These are phyloP conservation scores for Sula dactylatra DNA, from an alignment of 2,113 vertebrate species.

Conservation along the genomic window DNA sequence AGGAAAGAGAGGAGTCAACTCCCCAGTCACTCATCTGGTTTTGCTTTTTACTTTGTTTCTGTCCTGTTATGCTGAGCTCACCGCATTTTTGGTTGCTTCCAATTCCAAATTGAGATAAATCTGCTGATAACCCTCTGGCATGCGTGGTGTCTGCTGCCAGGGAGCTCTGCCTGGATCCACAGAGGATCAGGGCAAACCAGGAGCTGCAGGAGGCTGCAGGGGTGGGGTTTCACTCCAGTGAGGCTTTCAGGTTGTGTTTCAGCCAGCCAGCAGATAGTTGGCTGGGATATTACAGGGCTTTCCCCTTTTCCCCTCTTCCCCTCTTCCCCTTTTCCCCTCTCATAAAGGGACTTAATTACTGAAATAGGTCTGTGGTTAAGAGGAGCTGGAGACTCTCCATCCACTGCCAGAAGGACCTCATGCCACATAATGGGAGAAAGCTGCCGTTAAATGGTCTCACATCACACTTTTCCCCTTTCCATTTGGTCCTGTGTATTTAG, in stretches of 20 bases:
- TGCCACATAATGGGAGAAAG: not conserved
- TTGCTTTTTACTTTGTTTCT: slow-evolving; percentile 39
- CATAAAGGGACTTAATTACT: not conserved
- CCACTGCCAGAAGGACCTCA: not conserved
- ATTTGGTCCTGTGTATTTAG: not conserved
- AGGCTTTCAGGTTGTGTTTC: not conserved
- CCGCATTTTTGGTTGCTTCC: not conserved
- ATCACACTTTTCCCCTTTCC: not conserved
- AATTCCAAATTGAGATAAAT: slow-evolving; percentile 7
- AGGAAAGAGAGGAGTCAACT: not conserved
- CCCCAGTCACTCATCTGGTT: not conserved
- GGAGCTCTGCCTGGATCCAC: not conserved
- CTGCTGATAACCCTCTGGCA: not conserved
- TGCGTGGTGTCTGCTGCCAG: fast-evolving
- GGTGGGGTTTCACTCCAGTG: not conserved
- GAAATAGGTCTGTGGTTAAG: not conserved
- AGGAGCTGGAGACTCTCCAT: not conserved
- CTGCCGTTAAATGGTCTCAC: not conserved
- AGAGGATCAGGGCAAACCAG: not conserved
- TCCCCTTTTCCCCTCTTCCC: too few species aligned
- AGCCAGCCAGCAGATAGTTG: not conserved
- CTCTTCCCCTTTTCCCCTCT: not conserved
- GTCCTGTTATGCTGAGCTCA: not conserved
- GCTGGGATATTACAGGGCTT: not conserved
- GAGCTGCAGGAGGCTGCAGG: not conserved